A percentile compares a stretch with the other conserved stretches of the same genome.
Evolutionary conservation across 2,113 vertebrate genomes (phyloP).

Genomic region (Arizona elegans): DNA sequence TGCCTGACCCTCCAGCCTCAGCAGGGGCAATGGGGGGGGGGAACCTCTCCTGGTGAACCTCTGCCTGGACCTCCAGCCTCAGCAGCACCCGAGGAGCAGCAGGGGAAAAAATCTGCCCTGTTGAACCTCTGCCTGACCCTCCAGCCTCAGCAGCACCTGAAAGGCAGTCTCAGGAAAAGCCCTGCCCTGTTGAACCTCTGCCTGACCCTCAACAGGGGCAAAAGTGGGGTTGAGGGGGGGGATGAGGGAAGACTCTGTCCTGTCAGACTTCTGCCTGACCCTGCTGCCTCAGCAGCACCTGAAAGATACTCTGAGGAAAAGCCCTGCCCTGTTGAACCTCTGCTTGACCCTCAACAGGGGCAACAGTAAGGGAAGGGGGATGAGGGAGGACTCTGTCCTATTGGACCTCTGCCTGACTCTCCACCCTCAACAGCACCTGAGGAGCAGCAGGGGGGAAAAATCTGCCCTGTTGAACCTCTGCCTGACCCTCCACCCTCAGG

Average conservation of each 20-base stretch:
- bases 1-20: neutral
- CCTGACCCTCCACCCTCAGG: neutral
- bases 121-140: neutral
- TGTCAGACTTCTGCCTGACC: too few species aligned
- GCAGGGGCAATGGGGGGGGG: neutral
- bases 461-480: neutral
- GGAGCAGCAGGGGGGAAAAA: too few species aligned
- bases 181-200: neutral
- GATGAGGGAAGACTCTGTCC: too few species aligned
- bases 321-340: neutral
- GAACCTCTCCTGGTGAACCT: neutral
- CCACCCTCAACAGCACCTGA: neutral
- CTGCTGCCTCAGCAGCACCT: too few species aligned
- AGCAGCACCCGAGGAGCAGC: too few species aligned
- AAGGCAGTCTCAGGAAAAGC: too few species aligned
- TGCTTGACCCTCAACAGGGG: neutral
- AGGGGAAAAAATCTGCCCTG: too few species aligned
- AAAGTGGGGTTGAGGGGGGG: too few species aligned
- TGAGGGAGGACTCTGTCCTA: neutral
- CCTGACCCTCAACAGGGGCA: neutral
- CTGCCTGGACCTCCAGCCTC: neutral
- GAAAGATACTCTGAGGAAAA: too few species aligned
- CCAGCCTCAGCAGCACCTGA: too few species aligned
- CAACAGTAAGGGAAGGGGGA: rapidly evolving
- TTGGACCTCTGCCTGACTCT: neutral